phyloP scores from a whole-genome alignment of 2,888 invertebrate genomes.

The Agrypnus murinus region DNA sequence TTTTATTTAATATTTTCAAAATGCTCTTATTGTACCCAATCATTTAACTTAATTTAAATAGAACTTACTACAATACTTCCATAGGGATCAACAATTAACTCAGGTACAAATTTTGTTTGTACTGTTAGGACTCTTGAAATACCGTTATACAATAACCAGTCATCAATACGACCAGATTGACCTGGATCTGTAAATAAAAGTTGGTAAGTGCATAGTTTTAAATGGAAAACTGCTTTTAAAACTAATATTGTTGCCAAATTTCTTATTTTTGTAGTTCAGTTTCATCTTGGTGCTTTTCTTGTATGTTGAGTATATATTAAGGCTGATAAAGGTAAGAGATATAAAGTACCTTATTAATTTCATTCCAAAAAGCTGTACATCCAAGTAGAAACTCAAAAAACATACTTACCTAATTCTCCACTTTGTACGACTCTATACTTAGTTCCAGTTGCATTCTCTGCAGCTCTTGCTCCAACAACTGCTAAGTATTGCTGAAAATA shows the following conservation, averaged over 20 bases:
- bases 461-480: neutral
- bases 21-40: too few relatives aligned
- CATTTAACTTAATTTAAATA: too few relatives aligned
- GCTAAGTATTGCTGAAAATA: slow-evolving; percentile 7
- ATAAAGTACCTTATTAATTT: too few relatives aligned
- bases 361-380: too few relatives aligned
- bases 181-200: neutral
- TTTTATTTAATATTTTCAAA: too few relatives aligned
- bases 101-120: slow-evolving; percentile 4
- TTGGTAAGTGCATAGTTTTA: neutral
- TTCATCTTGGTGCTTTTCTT: too few relatives aligned
- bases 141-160: neutral
- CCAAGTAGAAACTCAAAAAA: too few relatives aligned
- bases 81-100: neutral
- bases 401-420: slow-evolving; percentile 1
- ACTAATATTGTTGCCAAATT: too few relatives aligned
- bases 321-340: too few relatives aligned
- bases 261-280: too few relatives aligned
- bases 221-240: neutral
- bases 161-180: slow-evolving; percentile 15
- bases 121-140: slow-evolving; percentile 17
- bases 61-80: slow-evolving; percentile 1
- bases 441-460: neutral
- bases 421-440: slow-evolving; percentile 17
- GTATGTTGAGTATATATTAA: too few relatives aligned